Base-by-base conservation (phyloP, 2,888 invertebrate genomes). In the Drosophila leonis region DNA sequence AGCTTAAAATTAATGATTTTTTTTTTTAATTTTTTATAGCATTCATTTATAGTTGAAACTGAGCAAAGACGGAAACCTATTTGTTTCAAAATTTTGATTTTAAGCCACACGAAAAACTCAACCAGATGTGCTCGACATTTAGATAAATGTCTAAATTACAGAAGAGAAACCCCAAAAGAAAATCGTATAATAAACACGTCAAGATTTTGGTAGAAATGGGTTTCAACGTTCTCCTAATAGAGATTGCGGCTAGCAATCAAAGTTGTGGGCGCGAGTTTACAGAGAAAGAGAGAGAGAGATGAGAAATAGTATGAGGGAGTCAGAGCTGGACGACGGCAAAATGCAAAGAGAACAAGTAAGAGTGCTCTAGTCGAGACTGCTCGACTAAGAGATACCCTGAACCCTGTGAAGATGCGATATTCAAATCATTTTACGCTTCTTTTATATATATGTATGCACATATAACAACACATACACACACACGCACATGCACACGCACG, bases 71-170 rank as follows among this genome's bases (percentile, higher is more conserved):
- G 12, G n/a, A n/a, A n/a, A n/a, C 7, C 29, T n/a, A 10, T 29
- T 29, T 18, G 2, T 18, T 48, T 29, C 6, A 18, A n/a, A 2
- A 12, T 35, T 18, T 20, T 13, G 0, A 18, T 24, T 3, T 12
- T 0, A 6, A 18, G 8, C 7, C 18, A 41, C 24, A 42, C 18
- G 49, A 20, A 46, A 55, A 29, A n/a, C 31, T 20, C 18, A 41
- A 49, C 33, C 27, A 51, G 56, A 24, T 61, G 51, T 37, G 13
- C n/a, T 39, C 18, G 44, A 62, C 37, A 70, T 39, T 48, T 52
- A 27, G 65, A 78, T 68, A 73, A 71, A 83, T 85, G 80, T 85
- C 80, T 75, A 72, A 80, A 88, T 88, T 80, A 75, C 78, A 64
- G 51, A 65, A 55, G 54, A 62, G 48, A 75, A 57, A 56, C 46